These are phyloP conservation scores for Octomys mimax DNA, from an alignment of 2,797 vertebrate genomes.

Conservation along the genomic window DNA sequence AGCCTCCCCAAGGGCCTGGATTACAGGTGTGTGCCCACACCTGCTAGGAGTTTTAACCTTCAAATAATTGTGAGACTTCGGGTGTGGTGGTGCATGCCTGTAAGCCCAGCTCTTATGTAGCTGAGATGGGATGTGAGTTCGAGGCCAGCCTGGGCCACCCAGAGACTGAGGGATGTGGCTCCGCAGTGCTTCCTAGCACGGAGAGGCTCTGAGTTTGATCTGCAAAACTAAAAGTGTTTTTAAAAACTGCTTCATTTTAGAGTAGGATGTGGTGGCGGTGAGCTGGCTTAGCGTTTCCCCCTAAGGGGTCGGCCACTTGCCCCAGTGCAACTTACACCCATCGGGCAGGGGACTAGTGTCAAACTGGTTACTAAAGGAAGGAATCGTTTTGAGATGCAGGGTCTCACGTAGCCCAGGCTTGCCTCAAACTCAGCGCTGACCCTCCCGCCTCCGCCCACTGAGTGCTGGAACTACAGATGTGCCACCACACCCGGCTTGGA, in stretches of 20 bases:
- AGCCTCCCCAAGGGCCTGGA: not conserved
- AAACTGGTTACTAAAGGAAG: conserved; percentile 35
- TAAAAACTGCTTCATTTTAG: conserved; percentile 39
- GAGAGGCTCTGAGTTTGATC: not conserved
- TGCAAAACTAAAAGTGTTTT: not conserved
- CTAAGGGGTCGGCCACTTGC: not conserved
- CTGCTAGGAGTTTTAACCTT: not conserved
- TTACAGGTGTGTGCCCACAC: not conserved
- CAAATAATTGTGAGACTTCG: not conserved
- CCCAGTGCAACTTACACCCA: not conserved
- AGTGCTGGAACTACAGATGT: not conserved
- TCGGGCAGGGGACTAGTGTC: conserved; percentile 13
- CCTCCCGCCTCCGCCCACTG: not conserved
- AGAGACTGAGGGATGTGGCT: not conserved
- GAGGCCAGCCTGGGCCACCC: not conserved
- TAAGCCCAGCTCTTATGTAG: not conserved
- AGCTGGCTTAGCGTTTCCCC: not conserved
- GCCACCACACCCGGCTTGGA: not conserved
- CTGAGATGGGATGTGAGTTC: not conserved
- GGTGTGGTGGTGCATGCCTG: not conserved
- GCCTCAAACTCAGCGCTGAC: not conserved
- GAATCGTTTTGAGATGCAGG: not conserved
- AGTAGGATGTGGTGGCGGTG: conserved; percentile 22
- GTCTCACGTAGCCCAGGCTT: not conserved
- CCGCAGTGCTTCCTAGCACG: not conserved